Conservation (phyloP, 2,113 vertebrate species). For the Henicopernis longicauda region DNA sequence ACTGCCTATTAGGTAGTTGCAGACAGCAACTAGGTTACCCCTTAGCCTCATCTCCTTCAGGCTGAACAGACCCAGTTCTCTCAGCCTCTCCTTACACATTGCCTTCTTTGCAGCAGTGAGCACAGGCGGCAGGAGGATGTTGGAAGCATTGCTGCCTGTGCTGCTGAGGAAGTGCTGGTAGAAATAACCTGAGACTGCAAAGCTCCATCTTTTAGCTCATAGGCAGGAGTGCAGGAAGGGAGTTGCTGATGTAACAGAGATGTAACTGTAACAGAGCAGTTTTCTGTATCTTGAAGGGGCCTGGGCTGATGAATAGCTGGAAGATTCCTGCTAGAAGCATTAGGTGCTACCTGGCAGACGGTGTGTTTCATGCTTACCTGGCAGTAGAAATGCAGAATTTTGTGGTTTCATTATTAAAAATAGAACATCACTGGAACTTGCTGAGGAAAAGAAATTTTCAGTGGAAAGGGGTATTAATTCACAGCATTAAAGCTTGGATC, state of each 20-base stretch:
- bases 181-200: background rate
- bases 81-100: background rate
- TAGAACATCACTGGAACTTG: background rate
- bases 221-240: background rate
- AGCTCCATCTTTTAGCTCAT: background rate
- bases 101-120: background rate
- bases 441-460: background rate
- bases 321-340: background rate
- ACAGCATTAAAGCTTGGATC: background rate
- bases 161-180: background rate
- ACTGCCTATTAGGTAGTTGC: background rate
- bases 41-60: background rate
- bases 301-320: background rate
- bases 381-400: background rate
- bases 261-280: too few relatives aligned
- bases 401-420: background rate
- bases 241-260: background rate
- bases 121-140: rapidly evolving
- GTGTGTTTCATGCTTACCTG: background rate
- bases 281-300: background rate
- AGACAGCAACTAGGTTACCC: background rate
- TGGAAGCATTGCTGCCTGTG: background rate
- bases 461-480: background rate
- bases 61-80: background rate
- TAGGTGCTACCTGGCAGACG: background rate